These are phyloP conservation scores for Champsocephalus esox DNA, from an alignment of 2,797 vertebrate genomes.

Conservation along the genomic window DNA sequence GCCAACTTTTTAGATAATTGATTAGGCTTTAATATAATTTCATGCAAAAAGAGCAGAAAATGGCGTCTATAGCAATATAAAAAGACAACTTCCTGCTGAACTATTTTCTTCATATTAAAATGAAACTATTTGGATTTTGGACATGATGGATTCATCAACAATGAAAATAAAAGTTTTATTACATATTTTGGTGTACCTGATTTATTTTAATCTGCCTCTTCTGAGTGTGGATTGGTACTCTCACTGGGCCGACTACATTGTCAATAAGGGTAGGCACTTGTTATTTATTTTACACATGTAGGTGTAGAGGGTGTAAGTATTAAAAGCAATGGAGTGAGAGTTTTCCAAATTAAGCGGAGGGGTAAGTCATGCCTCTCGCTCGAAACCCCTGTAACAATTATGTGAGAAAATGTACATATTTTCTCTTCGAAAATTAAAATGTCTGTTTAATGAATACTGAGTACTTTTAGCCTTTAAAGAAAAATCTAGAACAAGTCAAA, in stretches of 20 bases:
- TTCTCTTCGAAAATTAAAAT: too few species aligned
- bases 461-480: too few species aligned
- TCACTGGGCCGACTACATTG: slow-evolving; percentile 9
- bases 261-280: slow-evolving; percentile 31
- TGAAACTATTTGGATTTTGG: too few species aligned
- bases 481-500: too few species aligned
- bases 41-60: too few species aligned
- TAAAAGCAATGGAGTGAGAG: slow-evolving; percentile 23
- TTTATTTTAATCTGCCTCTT: slow-evolving; percentile 16
- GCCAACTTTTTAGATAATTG: too few species aligned
- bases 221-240: neutral
- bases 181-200: neutral
- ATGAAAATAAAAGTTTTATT: neutral
- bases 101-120: too few species aligned
- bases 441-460: too few species aligned
- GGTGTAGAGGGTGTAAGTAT: slow-evolving; percentile 23
- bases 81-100: too few species aligned
- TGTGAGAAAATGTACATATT: neutral
- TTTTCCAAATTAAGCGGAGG: slow-evolving; percentile 25
- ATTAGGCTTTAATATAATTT: too few species aligned
- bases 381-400: slow-evolving; percentile 20
- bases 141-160: too few species aligned
- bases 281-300: slow-evolving; percentile 43
- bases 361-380: slow-evolving; percentile 22
- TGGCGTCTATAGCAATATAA: too few species aligned